Evolutionary conservation across 2,113 vertebrate species (phyloP).

Genomic region (Tapirus terrestris): DNA sequence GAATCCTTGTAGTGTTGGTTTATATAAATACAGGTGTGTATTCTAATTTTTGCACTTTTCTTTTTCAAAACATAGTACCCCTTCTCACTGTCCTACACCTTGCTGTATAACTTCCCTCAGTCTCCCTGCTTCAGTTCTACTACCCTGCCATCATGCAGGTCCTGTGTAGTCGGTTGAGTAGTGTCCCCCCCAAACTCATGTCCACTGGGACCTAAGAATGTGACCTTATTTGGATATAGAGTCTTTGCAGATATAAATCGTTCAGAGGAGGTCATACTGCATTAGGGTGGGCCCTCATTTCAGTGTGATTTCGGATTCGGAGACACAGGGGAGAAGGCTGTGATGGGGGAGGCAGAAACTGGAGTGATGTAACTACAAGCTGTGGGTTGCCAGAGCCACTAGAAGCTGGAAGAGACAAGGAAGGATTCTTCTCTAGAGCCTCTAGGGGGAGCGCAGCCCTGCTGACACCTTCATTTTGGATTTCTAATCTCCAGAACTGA

Average conservation of each 20-base stretch:
- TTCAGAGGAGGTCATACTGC: not conserved
- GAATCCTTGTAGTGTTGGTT: not conserved
- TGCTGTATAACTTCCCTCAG: not conserved
- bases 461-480: not conserved
- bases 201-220: not conserved
- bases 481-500: not conserved
- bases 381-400: not conserved
- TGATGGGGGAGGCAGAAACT: not conserved
- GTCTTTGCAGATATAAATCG: not conserved
- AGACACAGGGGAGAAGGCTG: not conserved
- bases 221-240: not conserved
- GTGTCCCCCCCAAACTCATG: not conserved
- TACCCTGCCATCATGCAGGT: not conserved
- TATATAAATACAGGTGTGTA: not conserved
- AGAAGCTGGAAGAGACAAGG: not conserved
- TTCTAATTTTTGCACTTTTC: not conserved
- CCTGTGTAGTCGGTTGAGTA: not conserved
- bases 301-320: fast-evolving
- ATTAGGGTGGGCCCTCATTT: not conserved
- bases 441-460: not conserved
- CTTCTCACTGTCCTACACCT: fast-evolving
- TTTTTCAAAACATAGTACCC: not conserved
- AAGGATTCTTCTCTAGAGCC: fast-evolving
- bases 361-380: too few relatives aligned
- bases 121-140: too few relatives aligned